Conservation (phyloP, 2,113 vertebrate genomes). For the Plotosus lineatus region DNA sequence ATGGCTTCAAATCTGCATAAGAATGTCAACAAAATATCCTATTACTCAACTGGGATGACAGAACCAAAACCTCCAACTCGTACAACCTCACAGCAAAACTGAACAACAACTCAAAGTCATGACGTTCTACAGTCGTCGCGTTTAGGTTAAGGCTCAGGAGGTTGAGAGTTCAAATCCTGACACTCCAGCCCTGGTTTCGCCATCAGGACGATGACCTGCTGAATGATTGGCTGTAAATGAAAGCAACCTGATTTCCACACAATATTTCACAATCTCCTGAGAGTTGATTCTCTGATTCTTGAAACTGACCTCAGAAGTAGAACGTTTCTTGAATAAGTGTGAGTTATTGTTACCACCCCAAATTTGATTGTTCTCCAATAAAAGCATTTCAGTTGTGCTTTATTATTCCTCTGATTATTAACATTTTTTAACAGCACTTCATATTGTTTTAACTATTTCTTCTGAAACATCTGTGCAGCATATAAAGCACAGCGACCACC, state of each 20-base stretch:
- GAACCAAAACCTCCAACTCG: neutral
- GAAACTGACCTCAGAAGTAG: neutral
- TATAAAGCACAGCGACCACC: no score
- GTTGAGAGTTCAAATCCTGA: constrained; percentile 7
- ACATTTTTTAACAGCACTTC: no score
- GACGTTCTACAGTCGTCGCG: neutral
- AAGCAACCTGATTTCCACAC: neutral
- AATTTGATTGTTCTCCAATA: neutral
- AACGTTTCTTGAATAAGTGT: neutral
- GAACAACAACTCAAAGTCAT: neutral
- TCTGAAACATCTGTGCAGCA: no score
- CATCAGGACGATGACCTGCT: neutral
- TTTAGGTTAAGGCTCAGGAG: neutral
- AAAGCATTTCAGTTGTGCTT: neutral
- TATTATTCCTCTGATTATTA: neutral
- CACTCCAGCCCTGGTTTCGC: neutral
- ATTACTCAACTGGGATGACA: constrained; percentile 2
- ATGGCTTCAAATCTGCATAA: neutral
- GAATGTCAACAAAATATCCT: neutral
- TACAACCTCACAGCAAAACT: neutral
- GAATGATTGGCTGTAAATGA: neutral
- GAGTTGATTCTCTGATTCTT: neutral
- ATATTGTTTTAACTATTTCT: no score
- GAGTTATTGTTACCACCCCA: neutral
- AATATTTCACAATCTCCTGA: neutral